Evolutionary conservation across 2,797 vertebrate species (phyloP).

Genomic region (Pelobates cultripes): DNA sequence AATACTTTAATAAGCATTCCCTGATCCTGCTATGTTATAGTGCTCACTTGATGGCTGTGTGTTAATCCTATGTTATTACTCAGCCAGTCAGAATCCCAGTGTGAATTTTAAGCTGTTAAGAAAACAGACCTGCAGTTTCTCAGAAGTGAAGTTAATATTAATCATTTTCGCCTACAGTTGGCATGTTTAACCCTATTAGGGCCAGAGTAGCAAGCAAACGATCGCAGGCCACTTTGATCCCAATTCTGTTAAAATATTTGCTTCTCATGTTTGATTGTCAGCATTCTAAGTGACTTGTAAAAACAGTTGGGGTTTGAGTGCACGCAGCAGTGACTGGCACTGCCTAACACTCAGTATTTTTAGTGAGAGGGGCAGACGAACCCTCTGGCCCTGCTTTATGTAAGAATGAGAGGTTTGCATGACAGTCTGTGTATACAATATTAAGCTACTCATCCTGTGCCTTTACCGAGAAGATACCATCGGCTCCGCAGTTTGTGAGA

Average conservation of each 20-base stretch:
- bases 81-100: not conserved
- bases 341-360: not conserved
- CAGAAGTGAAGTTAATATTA: not conserved
- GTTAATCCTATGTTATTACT: not conserved
- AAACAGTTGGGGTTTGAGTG: not conserved
- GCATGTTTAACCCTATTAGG: not conserved
- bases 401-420: not conserved
- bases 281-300: not conserved
- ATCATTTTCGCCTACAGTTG: not conserved
- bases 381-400: constrained; percentile 22
- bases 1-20: too few relatives aligned
- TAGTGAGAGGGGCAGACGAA: not conserved
- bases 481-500: too few relatives aligned
- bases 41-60: too few relatives aligned
- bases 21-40: too few relatives aligned
- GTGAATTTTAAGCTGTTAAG: not conserved
- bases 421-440: constrained; percentile 22
- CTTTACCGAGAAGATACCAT: too few relatives aligned
- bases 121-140: not conserved
- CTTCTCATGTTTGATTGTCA: not conserved
- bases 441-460: not conserved
- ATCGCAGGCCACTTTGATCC: not conserved
- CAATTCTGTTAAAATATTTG: not conserved
- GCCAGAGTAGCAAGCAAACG: not conserved
- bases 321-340: not conserved